These are phyloP conservation scores for Anguilla japonica DNA, from an alignment of 2,113 vertebrate genomes.

Conservation along the genomic window DNA sequence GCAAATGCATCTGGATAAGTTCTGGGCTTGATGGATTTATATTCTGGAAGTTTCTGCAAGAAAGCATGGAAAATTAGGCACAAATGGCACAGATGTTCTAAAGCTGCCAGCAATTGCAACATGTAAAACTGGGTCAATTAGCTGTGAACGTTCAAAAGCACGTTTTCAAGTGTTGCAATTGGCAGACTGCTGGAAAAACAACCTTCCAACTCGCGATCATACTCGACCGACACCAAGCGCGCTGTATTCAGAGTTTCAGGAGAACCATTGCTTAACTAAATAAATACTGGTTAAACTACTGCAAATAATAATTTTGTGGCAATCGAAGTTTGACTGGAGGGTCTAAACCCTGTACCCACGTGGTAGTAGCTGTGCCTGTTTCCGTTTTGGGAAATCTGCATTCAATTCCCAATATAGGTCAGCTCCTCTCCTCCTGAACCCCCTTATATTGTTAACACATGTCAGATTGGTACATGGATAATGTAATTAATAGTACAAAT, in stretches of 20 bases:
- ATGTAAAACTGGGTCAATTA: conserved; percentile 20
- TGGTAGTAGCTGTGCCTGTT: background rate
- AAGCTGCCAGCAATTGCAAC: background rate
- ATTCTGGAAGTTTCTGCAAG: background rate
- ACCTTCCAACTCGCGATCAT: background rate
- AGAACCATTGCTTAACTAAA: background rate
- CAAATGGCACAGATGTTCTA: conserved; percentile 25
- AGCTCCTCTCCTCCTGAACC: background rate
- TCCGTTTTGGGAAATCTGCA: background rate
- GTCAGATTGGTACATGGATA: background rate
- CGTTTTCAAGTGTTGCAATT: conserved; percentile 16
- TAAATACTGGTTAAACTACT: background rate
- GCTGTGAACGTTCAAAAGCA: conserved; percentile 16
- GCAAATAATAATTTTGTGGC: background rate
- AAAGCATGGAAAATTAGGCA: conserved; percentile 19
- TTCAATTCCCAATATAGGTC: conserved; percentile 4
- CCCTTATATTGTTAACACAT: background rate
- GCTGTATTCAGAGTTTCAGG: background rate
- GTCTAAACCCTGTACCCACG: background rate
- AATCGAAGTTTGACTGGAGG: background rate
- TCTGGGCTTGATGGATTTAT: conserved; percentile 1
- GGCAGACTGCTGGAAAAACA: conserved; percentile 9
- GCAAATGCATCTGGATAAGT: background rate
- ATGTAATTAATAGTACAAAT: background rate
- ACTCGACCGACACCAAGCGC: background rate